Evolutionary conservation across 2,797 vertebrate species (phyloP).

Genomic region (Naso thynnoides): DNA sequence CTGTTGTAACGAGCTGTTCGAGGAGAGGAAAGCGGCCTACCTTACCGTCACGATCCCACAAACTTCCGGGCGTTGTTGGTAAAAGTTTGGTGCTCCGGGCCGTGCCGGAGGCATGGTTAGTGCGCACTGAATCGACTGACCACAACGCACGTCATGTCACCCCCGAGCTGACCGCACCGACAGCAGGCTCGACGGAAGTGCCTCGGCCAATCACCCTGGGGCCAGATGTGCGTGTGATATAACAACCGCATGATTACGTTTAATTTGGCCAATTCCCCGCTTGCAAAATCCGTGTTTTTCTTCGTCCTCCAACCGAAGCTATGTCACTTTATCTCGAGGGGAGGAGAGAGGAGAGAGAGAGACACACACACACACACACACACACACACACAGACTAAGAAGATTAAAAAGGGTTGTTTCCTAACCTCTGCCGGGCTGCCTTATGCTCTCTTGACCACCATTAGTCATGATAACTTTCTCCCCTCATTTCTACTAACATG

Average conservation of each 20-base stretch:
- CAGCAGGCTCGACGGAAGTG: conserved; percentile 50
- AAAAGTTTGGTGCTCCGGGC: conserved; percentile 57
- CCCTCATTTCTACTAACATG: conserved; percentile 12
- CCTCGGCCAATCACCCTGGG: conserved; percentile 58
- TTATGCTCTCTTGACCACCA: conserved; percentile 57
- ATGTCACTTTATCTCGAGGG: conserved; percentile 26
- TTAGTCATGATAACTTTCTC: conserved; percentile 13
- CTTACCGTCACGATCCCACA: conserved; percentile 38
- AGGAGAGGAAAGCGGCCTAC: conserved; percentile 43
- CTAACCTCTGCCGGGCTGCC: conserved; percentile 44
- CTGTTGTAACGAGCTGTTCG: neutral
- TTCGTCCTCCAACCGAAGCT: conserved; percentile 60
- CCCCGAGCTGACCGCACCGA: conserved; percentile 34
- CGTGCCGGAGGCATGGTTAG: conserved; percentile 56
- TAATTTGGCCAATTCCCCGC: conserved; percentile 77
- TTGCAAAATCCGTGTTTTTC: conserved; percentile 52
- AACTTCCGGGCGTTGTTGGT: conserved; percentile 28
- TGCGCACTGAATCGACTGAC: conserved; percentile 45
- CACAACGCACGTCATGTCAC: conserved; percentile 30
- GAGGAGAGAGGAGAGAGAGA: neutral
- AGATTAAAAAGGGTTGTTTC: conserved; percentile 46
- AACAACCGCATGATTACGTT: conserved; percentile 70
- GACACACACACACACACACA: too few species aligned
- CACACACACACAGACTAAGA: too few species aligned
- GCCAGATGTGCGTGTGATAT: conserved; percentile 79